phyloP scores from a whole-genome alignment of 1,140 invertebrate species.

The Solen grandis region DNA sequence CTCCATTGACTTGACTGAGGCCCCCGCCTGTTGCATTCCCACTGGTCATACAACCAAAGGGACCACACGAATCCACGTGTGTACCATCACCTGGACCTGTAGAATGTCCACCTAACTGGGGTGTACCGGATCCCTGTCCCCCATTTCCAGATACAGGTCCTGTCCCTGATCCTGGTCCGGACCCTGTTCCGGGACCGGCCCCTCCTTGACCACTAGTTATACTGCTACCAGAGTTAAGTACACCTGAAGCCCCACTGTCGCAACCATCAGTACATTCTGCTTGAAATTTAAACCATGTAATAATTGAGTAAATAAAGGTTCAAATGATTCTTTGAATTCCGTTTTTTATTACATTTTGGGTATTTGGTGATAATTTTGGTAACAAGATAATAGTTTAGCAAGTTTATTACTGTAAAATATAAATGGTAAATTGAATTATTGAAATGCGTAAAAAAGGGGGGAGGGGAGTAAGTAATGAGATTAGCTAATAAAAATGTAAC shows the following conservation, averaged over 20 bases:
- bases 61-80: conserved; percentile 28
- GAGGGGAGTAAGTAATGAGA: too few species aligned
- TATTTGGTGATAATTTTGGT: too few species aligned
- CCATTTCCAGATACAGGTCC: neutral
- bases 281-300: too few species aligned
- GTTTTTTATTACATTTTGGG: too few species aligned
- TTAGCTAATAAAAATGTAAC: too few species aligned
- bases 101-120: neutral
- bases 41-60: conserved; percentile 17
- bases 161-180: neutral
- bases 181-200: neutral
- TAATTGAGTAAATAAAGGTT: too few species aligned
- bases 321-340: too few species aligned
- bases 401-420: too few species aligned
- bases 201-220: neutral
- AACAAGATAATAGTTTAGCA: too few species aligned
- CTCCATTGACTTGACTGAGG: conserved; percentile 7
- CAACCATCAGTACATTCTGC: conserved; percentile 36
- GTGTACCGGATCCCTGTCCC: neutral
- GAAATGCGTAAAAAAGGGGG: too few species aligned
- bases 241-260: conserved; percentile 2
- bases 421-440: too few species aligned
- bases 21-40: neutral
- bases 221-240: neutral
- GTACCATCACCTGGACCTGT: neutral